Evolutionary conservation across 2,888 invertebrate genomes (phyloP), one percentile per base, ranked within the genome.

Genomic region (Phalera bucephala): DNA sequence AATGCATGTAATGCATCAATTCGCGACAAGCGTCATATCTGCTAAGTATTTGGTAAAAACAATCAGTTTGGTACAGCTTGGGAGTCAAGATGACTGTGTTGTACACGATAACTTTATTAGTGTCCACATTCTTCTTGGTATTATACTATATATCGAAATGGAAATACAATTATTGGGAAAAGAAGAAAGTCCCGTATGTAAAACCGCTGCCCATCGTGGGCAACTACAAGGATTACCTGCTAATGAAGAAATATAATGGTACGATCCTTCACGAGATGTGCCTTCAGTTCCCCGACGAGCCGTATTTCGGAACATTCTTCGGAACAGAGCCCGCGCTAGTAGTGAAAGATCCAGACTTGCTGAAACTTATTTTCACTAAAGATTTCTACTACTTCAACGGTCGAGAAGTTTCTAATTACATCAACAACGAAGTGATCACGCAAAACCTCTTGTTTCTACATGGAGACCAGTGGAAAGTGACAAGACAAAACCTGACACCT

Each of bases 301-400:
- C 79, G 0, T 68, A 72, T 21, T 47, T 82, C 0, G 82, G 82
- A n/a, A 65, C 70, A 0, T 81, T 53, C 31, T 77, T 56, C 17
- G 79, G 80, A 0, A 75, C 80, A 0, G 72, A 78, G 20, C 80
- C 81, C 0, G 67, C 64, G 0, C 66, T 77, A 1, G 47, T 80
- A 1, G 52, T 73, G 0, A 52, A 72, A 14, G 71, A 72, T 19
- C 78, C 74, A 0, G 70, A 72, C 5, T 33, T 79, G 3, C 37
- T 80, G 4, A 80, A 73, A 33, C 38, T 60, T 1, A 44, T 80
- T 0, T 35, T 69, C 2, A 64, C 71, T 0, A 74, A 74, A 35
- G 76, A 81, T 23, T 77, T 74, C 36, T 70, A 73, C 36, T 76
- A 70, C 36, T 73, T 77, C 38, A 68, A 52, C 34, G 62, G 73